Percentiles rank a stretch among this genome's conserved stretches.
These are phyloP conservation scores for Amphilophus citrinellus DNA, from an alignment of 2,113 vertebrate genomes.

Conservation along the genomic window DNA sequence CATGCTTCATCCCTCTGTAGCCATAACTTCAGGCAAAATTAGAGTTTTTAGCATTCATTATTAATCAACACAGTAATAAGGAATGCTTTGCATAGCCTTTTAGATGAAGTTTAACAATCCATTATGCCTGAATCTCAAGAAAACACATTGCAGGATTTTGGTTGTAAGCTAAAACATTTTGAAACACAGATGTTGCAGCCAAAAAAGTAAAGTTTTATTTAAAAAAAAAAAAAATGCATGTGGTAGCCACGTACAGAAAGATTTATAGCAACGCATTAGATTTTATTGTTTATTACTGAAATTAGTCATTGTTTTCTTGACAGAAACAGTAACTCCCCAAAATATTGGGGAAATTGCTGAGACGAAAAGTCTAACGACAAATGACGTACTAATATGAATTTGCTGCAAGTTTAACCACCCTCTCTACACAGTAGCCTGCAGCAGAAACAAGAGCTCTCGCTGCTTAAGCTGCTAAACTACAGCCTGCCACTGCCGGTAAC, in stretches of 20 bases:
- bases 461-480: constrained; percentile 42
- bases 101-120: constrained; percentile 26
- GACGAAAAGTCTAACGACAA: constrained; percentile 13
- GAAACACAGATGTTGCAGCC: constrained; percentile 2
- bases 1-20: constrained; percentile 53
- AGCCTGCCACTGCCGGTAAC: constrained; percentile 45
- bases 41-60: constrained; percentile 73
- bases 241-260: neutral
- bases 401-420: constrained; percentile 43
- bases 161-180: neutral
- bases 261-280: neutral
- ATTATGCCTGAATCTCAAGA: constrained; percentile 24
- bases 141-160: constrained; percentile 35
- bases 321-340: neutral
- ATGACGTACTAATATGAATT: constrained; percentile 42
- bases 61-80: constrained; percentile 64
- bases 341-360: neutral
- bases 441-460: constrained; percentile 55
- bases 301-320: neutral
- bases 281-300: neutral
- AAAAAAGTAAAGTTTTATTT: constrained; percentile 11
- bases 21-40: constrained; percentile 67
- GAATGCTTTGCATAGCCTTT: constrained; percentile 42
- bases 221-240: neutral
- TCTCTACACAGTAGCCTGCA: constrained; percentile 45